Evolutionary conservation across 1,140 invertebrate genomes (phyloP), one percentile per base, ranked within the genome.

Genomic region (Ceratitis capitata): DNA sequence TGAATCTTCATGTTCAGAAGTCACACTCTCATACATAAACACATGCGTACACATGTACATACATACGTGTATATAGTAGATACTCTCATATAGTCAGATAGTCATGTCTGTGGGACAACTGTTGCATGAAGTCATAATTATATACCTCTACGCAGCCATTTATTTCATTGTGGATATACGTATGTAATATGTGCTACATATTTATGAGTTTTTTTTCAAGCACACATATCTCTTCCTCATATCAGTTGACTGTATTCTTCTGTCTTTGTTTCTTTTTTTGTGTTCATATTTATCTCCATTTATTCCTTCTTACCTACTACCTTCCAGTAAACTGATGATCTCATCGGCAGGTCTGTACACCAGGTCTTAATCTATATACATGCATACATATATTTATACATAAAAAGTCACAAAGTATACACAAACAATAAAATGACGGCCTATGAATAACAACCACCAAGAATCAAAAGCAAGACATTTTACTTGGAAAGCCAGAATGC

Each of bases 61-160:
- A 9, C 23, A 4, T 56, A n/a, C n/a, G n/a, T n/a, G n/a, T n/a
- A n/a, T n/a, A n/a, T n/a, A n/a, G n/a, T n/a, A n/a, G n/a, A n/a
- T n/a, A n/a, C n/a, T n/a, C n/a, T n/a, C n/a, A n/a, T n/a, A n/a
- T n/a, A n/a, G n/a, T n/a, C n/a, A n/a, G n/a, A n/a, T n/a, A n/a
- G n/a, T 5, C 6, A n/a, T 56, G n/a, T 7, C 69, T 45, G 4
- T 19, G 45, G 42, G 5, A 42, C 39, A 78, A 78, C 39, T 78
- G 39, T 78, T 78, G 69, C 69, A 45, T 45, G 69, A 78, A 78
- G 42, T 19, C 3, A 78, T 45, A 78, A 78, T 78, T 78, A 78
- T 45, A 74, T 26, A 35, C 14, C 16, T 5, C 0, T n/a, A 74
- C 3, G 7, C 35, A n/a, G 19, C 16, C 35, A 49, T 29, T 47